Evolutionary conservation across 2,888 invertebrate species (phyloP), one percentile per base, ranked within the genome.

Genomic region (Colletes collaris): DNA sequence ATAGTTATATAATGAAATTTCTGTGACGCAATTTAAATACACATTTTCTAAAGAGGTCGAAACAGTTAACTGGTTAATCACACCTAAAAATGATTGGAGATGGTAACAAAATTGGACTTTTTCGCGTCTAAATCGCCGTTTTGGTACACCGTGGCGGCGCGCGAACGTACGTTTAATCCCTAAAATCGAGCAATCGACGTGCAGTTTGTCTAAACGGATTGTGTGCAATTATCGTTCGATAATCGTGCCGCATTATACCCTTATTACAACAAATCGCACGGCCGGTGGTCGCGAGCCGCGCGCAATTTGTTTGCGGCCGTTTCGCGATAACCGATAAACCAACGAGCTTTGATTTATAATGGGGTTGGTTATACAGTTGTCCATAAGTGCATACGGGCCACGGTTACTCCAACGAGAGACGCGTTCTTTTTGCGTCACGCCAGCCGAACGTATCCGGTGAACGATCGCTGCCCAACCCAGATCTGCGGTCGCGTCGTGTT

Each of bases 331-430:
- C 59, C 64, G 46, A 62, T 55, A 37, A 59, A 56, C 53, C 67
- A 73, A 60, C 68, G 49, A 69, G 73, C 60, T 79, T 73, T 73
- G 68, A 80, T 79, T 80, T 79, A 79, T 62, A 69, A 68, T 50
- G 10, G 37, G 44, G 13, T 3, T 50, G 40, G 60, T 65, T 79
- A 19, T 55, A 69, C 68, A 56, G 35, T 63, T n/a, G 63, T 16
- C 55, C 64, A n/a, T 16, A 40, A 56, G n/a, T 49, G 55, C 56
- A 37, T 58, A 35, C 70, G 13, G n/a, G 7, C 37, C 11, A 5
- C n/a, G n/a, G 35, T 55, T 35, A 16, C 11, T n/a, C 52, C 56
- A 37, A 46, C 52, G 53, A 56, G 27, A 74, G 44, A 27, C 53
- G n/a, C 37, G 75, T 62, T 73, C 59, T 73, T 76, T 75, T 68